Conservation (phyloP, 2,888 invertebrate species). For the Coleophora flavipennella region DNA sequence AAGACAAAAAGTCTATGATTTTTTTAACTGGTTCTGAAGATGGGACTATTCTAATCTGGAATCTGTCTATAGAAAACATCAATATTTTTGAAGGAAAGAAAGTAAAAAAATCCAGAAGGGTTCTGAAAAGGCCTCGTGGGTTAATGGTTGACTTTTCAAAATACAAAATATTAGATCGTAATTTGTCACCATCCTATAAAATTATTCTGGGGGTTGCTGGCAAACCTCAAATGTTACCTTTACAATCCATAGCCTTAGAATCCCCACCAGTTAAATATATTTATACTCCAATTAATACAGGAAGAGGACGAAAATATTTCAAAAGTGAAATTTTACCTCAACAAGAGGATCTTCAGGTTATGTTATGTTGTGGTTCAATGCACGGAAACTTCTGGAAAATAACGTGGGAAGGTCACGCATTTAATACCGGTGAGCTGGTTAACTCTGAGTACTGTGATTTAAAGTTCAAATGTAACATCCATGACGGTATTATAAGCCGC, state of each 20-base stretch:
- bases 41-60: slow-evolving; percentile 80
- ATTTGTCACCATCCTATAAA: slow-evolving; percentile 76
- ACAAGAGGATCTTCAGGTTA: slow-evolving; percentile 32
- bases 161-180: slow-evolving; percentile 72
- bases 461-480: slow-evolving; percentile 67
- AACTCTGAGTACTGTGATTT: slow-evolving; percentile 72
- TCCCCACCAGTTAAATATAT: slow-evolving; percentile 41
- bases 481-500: slow-evolving; percentile 79
- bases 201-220: slow-evolving; percentile 59
- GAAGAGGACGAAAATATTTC: slow-evolving; percentile 55
- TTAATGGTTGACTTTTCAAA: slow-evolving; percentile 74
- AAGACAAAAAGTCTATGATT: slow-evolving; percentile 63
- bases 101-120: slow-evolving; percentile 56
- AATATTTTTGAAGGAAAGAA: slow-evolving; percentile 41
- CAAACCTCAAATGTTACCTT: slow-evolving; percentile 41
- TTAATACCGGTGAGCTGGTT: slow-evolving; percentile 73
- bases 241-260: slow-evolving; percentile 58
- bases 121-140: slow-evolving; percentile 69
- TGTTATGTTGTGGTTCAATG: slow-evolving; percentile 50
- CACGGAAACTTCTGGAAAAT: slow-evolving; percentile 58
- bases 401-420: slow-evolving; percentile 79
- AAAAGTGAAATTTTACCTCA: slow-evolving; percentile 39
- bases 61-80: slow-evolving; percentile 70
- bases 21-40: slow-evolving; percentile 78
- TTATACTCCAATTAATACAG: slow-evolving; percentile 36